Conservation (phyloP, 2,888 invertebrate genomes). For the Ferrisia virgata region DNA sequence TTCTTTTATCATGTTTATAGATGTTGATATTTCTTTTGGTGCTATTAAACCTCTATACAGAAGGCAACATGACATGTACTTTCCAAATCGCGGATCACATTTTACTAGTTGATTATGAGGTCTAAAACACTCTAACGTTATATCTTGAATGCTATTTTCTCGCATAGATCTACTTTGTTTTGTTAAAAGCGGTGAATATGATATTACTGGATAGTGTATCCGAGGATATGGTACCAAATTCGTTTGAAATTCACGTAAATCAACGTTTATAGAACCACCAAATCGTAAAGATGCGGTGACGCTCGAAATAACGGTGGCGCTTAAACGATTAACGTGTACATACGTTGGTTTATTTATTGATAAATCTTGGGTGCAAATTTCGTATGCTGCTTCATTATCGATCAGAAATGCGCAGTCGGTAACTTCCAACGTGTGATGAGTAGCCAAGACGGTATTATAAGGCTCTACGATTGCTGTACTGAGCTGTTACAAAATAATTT, state of each 20-base stretch:
- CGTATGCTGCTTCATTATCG: constrained; percentile 93
- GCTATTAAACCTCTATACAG: constrained; percentile 87
- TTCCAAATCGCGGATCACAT: constrained; percentile 59
- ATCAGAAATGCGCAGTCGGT: constrained; percentile 93
- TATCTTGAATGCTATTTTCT: constrained; percentile 73
- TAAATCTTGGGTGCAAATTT: constrained; percentile 81
- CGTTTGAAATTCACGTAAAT: constrained; percentile 62
- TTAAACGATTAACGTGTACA: constrained; percentile 78
- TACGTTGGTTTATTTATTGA: constrained; percentile 81
- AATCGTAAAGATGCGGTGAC: constrained; percentile 85
- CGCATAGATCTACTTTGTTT: constrained; percentile 71
- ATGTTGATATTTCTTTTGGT: constrained; percentile 82
- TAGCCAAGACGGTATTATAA: constrained; percentile 86
- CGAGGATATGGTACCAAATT: constrained; percentile 88
- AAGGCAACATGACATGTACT: constrained; percentile 87
- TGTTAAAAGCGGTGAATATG: constrained; percentile 71
- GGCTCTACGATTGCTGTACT: constrained; percentile 93
- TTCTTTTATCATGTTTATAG: constrained; percentile 76
- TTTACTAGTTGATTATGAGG: constrained; percentile 72
- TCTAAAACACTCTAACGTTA: constrained; percentile 86
- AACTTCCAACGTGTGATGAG: constrained; percentile 81
- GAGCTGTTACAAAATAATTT: constrained; percentile 57
- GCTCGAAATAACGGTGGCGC: constrained; percentile 65
- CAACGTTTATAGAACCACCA: constrained; percentile 72
- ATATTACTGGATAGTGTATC: constrained; percentile 80